phyloP scores from a whole-genome alignment of 2,888 invertebrate genomes.

The Pilophorus perplexus region DNA sequence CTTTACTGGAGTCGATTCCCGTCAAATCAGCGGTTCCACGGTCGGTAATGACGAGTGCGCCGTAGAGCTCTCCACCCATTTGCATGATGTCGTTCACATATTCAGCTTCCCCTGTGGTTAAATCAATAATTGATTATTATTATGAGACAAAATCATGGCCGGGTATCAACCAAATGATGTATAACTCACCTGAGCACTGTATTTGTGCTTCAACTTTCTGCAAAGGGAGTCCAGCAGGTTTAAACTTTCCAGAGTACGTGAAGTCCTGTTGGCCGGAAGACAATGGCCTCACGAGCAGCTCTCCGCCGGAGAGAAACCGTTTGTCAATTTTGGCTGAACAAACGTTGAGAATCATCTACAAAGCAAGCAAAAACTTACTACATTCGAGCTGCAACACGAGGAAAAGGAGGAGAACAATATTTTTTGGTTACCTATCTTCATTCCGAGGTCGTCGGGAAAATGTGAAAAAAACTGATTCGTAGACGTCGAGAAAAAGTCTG shows the following conservation, averaged over 20 bases:
- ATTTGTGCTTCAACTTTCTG: constrained; percentile 53
- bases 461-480: too few species aligned
- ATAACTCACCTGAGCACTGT: constrained; percentile 51
- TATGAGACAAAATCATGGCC: background rate
- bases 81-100: constrained; percentile 54
- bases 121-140: background rate
- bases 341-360: constrained; percentile 14
- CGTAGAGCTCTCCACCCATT: constrained; percentile 53
- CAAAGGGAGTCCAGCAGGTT: constrained; percentile 54
- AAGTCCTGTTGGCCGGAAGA: constrained; percentile 53
- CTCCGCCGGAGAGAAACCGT: constrained; percentile 18
- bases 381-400: too few species aligned
- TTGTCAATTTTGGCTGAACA: constrained; percentile 15
- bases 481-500: too few species aligned
- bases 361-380: background rate
- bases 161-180: background rate
- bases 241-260: constrained; percentile 51
- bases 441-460: too few species aligned
- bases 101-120: constrained; percentile 65
- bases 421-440: too few species aligned
- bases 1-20: constrained; percentile 62
- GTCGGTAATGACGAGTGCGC: constrained; percentile 57
- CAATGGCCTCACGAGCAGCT: constrained; percentile 50
- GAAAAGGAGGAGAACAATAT: too few species aligned
- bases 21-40: constrained; percentile 60